Base-by-base conservation (phyloP, 2,888 invertebrate genomes). In the Drosophila emarginata region DNA sequence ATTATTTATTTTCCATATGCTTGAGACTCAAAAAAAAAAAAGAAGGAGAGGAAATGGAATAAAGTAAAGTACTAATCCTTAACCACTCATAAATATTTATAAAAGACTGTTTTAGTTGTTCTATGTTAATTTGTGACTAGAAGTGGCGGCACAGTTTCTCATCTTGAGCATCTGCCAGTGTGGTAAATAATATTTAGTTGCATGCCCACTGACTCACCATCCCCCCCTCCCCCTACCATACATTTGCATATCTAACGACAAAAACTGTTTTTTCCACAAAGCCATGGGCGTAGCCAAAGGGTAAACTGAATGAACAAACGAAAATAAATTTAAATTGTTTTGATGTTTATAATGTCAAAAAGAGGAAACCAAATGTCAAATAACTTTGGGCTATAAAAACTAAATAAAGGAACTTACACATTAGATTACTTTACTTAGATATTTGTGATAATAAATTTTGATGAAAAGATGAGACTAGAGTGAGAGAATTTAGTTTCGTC, bases 201-300 rank as follows among this genome's bases (percentile, higher is more conserved):
- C 82, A 87, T 83, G 76, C 64, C 78, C 78, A 74, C 73, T 74
- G 45, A 18, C 45, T 45, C 21, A 21, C 4, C 45, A 15, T 18
- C 18, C 2, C n/a, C n/a, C n/a, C 37, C 12, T 21, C 11, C 26
- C 5, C 5, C 6, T 4, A 21, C 45, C 65, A 58, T 53, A 56
- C 76, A 83, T 83, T 83, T 83, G 82, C 82, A 83, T 83, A 83
- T 67, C 88, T 87, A 83, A 83, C 82, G 83, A 87, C 82, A 83
- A 86, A 83, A 83, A 83, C 82, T 82, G 64, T 67, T 66, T 63
- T 56, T 23, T 23, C 23, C 23, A 7, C 54, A 45, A 40, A 21
- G 1, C 4, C 45, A 45, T 21, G 45, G 21, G 45, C 11, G 45
- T 45, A 21, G 45, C 2, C 45, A 21, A 21, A 45, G 7, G 6